Base-by-base conservation (phyloP, 1,140 invertebrate species). In the Lepidotrigona ventralis region DNA sequence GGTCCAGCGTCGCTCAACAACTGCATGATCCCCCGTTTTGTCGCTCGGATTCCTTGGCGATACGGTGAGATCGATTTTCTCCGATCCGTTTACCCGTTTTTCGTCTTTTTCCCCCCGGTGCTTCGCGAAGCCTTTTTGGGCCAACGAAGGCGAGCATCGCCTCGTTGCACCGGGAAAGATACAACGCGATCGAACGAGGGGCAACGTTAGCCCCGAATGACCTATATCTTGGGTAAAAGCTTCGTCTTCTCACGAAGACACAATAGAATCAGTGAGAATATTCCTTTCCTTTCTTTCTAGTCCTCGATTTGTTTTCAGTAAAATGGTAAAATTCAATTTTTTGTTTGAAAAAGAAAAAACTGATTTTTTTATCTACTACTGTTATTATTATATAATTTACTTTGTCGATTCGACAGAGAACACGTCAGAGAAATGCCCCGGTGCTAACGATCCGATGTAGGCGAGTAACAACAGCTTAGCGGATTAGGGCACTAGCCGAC, bases 51-150 rank as follows among this genome's bases (percentile, higher is more conserved):
- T 29, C n/a, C 46, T 29, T 11, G 53, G 68, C 46, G 21, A 5
- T 39, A 14, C 23, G 54, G 1, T 21, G 19, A 11, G 53, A 63
- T 80, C 79, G 70, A 73, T 80, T 73, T 74, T 58, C 79, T 81
- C 70, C 79, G 46, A 81, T 81, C 15, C 54, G 71, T 26, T 33
- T 51, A 19, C 26, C 5, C 19, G 39, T 39, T 26, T 74, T 64
- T 54, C 79, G 1, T 53, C 23, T 33, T 39, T 64, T 74, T 81
- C 26, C 23, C 26, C 11, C 46, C 8, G 54, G 1, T 53, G 54
- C n/a, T 23, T 53, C 26, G 56, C 54, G 39, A 33, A 53, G 21
- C 14, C 68, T 46, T 51, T 70, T 70, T 0, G 5, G 2, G 21
- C 68, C 39, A 39, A 46, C 39, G 21, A 33, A 33, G 33, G 26